A percentile compares a stretch with the other conserved stretches of the same genome.
Evolutionary conservation across 2,888 invertebrate species (phyloP).

Genomic region (Amphipoea lucens): DNA sequence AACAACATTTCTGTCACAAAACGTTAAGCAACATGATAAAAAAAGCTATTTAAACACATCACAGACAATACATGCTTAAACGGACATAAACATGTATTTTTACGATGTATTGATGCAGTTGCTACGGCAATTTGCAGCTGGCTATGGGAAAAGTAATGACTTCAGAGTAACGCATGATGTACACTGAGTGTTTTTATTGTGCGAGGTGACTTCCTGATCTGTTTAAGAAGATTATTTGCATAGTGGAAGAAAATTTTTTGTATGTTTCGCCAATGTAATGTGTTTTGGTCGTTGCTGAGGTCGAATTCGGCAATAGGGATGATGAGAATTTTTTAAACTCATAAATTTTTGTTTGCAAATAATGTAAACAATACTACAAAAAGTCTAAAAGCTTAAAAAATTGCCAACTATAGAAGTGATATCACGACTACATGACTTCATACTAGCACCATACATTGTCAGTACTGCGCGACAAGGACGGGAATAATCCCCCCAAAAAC

Average conservation of each 20-base stretch:
- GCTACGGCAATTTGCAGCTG: slow-evolving; percentile 38
- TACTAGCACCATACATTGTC: too few relatives aligned
- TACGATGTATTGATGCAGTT: slow-evolving; percentile 31
- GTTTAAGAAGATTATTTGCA: neutral
- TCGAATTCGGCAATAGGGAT: neutral
- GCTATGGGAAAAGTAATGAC: slow-evolving; percentile 22
- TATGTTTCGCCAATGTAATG: neutral
- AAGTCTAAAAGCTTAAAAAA: too few relatives aligned
- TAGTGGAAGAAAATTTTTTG: neutral
- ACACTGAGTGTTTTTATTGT: neutral
- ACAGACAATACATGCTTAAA: slow-evolving; percentile 42
- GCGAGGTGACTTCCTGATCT: neutral
- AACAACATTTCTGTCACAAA: slow-evolving; percentile 19
- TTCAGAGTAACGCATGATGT: neutral
- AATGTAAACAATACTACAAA: too few relatives aligned
- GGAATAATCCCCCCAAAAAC: too few relatives aligned
- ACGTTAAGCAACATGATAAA: neutral
- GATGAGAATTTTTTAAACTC: too few relatives aligned
- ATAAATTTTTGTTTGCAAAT: too few relatives aligned
- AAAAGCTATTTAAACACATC: neutral
- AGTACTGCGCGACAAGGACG: too few relatives aligned
- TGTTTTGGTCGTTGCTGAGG: neutral
- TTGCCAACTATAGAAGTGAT: too few relatives aligned
- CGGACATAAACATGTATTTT: slow-evolving; percentile 32
- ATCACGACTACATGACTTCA: too few relatives aligned